phyloP scores from a whole-genome alignment of 2,113 vertebrate genomes.

The Centropus unirufus region DNA sequence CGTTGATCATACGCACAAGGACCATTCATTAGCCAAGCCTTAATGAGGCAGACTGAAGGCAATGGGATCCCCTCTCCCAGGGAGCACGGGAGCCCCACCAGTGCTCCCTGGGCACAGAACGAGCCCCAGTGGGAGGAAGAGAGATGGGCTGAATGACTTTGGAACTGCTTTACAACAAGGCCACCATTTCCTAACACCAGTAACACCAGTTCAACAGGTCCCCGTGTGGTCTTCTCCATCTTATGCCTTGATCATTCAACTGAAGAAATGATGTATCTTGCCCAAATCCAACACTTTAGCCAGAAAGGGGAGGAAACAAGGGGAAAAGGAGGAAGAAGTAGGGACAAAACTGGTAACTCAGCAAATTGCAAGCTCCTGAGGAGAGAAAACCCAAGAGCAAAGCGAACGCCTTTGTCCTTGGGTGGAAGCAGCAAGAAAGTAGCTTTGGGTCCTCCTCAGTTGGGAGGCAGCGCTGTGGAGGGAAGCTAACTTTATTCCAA shows the following conservation, averaged over 20 bases:
- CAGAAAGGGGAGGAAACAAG: not conserved
- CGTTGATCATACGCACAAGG: fast-evolving
- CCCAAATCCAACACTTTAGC: not conserved
- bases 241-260: fast-evolving
- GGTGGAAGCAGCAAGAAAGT: not conserved
- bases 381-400: not conserved
- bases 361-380: not conserved
- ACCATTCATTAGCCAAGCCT: not conserved
- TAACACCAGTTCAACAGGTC: not conserved
- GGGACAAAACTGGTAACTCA: not conserved
- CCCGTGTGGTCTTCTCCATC: not conserved
- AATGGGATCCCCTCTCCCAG: not conserved
- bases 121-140: too few species aligned
- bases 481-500: not conserved
- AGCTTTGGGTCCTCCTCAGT: not conserved
- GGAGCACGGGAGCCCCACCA: fast-evolving
- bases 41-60: not conserved
- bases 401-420: fast-evolving
- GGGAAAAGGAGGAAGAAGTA: not conserved
- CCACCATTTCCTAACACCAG: fast-evolving
- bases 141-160: fast-evolving
- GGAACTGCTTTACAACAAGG: fast-evolving
- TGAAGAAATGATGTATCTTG: fast-evolving
- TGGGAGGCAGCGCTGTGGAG: too few species aligned
- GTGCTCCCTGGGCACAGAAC: too few species aligned